Conservation (phyloP, 1,140 invertebrate genomes). For the Lineus longissimus region DNA sequence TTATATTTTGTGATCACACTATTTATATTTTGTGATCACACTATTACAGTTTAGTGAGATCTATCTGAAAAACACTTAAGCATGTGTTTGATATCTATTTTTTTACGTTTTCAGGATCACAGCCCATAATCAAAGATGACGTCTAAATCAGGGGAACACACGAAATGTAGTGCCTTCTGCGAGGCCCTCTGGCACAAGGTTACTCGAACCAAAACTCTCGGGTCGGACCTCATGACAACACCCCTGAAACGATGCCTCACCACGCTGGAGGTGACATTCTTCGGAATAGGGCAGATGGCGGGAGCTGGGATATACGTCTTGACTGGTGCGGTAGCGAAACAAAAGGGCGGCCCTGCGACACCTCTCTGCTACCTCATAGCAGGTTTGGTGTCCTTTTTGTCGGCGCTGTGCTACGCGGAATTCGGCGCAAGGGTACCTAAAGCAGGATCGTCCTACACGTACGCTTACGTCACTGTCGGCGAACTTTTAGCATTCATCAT, state of each 20-base stretch:
- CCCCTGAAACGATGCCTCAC: slow-evolving; percentile 82
- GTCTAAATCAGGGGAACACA: no score
- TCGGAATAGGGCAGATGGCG: slow-evolving; percentile 88
- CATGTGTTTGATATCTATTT: no score
- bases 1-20: no score
- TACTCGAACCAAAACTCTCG: slow-evolving; percentile 41
- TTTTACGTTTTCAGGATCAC: no score
- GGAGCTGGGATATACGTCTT: slow-evolving; percentile 82
- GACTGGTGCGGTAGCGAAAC: slow-evolving; percentile 79
- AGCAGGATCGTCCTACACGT: slow-evolving; percentile 48
- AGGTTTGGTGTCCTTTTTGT: slow-evolving; percentile 75
- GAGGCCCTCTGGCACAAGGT: slow-evolving; percentile 42
- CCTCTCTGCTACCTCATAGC: slow-evolving; percentile 76
- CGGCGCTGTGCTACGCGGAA: slow-evolving; percentile 89
- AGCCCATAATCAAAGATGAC: no score
- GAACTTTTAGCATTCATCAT: slow-evolving; percentile 47
- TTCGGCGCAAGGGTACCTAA: slow-evolving; percentile 68
- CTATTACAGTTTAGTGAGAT: no score
- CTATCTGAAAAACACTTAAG: no score
- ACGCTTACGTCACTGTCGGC: slow-evolving; percentile 46
- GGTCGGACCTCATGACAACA: slow-evolving; percentile 66
- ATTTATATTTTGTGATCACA: no score
- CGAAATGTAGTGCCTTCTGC: no score
- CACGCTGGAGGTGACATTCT: slow-evolving; percentile 74
- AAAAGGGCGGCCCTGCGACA: slow-evolving; percentile 82